A percentile compares a stretch with the other conserved stretches of the same genome.
These are phyloP conservation scores for Paramuricea clavata DNA, from an alignment of 92 coral and sea anemone genomes.

Conservation along the genomic window DNA sequence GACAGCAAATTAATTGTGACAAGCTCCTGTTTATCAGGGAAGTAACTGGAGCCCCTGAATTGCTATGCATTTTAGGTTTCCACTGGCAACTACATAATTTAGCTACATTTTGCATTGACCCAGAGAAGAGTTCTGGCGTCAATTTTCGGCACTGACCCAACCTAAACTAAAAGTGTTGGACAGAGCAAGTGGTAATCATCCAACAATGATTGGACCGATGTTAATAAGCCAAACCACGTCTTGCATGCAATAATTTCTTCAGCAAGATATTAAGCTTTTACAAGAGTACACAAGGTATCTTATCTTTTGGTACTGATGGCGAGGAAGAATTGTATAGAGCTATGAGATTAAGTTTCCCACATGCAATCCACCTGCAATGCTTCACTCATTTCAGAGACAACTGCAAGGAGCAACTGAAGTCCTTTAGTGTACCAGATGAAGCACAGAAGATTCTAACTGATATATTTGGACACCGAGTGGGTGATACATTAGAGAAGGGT, in stretches of 20 bases:
- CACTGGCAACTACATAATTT: constrained; percentile 54
- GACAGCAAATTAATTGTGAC: constrained; percentile 45
- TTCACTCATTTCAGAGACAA: constrained; percentile 62
- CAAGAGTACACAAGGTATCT: constrained; percentile 37
- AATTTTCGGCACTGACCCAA: constrained; percentile 45
- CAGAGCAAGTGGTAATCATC: constrained; percentile 38
- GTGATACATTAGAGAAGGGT: constrained; percentile 4
- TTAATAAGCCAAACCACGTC: constrained; percentile 53
- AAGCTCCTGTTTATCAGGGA: constrained; percentile 57
- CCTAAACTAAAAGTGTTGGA: constrained; percentile 49
- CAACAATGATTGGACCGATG: constrained; percentile 57
- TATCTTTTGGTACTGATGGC: constrained; percentile 42
- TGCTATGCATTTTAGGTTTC: constrained; percentile 50
- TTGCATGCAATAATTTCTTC: constrained; percentile 63
- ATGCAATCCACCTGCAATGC: constrained; percentile 67
- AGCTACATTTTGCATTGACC: constrained; percentile 45
- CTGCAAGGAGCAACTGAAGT: constrained; percentile 3
- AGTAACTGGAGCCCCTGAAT: constrained; percentile 56
- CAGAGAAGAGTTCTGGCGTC: constrained; percentile 45
- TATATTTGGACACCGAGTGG: constrained; percentile 39
- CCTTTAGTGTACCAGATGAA: constrained; percentile 37
- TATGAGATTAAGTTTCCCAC: constrained; percentile 58
- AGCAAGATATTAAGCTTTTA: constrained; percentile 45
- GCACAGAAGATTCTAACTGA: constrained; percentile 48
- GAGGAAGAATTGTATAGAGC: constrained; percentile 49